phyloP scores from a whole-genome alignment of 2,888 invertebrate species.

The Choristoneura rosaceana region DNA sequence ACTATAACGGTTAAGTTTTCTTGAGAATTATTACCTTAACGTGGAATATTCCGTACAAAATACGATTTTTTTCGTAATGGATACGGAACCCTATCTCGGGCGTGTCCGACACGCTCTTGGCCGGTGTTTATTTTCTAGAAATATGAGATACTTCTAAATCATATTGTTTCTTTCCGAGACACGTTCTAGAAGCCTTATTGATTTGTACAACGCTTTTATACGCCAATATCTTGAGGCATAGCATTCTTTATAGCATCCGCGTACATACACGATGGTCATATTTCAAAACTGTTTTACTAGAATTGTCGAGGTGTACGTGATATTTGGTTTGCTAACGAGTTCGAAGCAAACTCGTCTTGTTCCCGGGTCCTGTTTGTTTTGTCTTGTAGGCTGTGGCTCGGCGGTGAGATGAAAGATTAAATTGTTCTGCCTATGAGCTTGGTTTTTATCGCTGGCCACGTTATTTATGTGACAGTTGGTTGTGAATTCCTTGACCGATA shows the following conservation, averaged over 20 bases:
- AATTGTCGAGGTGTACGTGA: constrained; percentile 24
- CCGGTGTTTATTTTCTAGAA: background rate
- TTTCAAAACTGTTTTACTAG: constrained; percentile 29
- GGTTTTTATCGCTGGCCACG: constrained; percentile 1
- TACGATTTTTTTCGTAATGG: too few relatives aligned
- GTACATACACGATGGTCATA: constrained; percentile 8
- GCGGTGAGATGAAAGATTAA: constrained; percentile 26
- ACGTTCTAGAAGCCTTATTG: background rate
- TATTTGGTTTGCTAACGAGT: constrained; percentile 38
- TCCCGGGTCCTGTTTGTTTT: constrained; percentile 25
- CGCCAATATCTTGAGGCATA: background rate
- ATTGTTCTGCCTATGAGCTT: constrained; percentile 14
- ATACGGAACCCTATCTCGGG: too few relatives aligned
- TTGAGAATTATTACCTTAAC: too few relatives aligned
- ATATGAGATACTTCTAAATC: background rate
- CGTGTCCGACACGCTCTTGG: too few relatives aligned
- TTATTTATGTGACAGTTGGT: constrained; percentile 13
- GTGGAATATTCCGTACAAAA: too few relatives aligned
- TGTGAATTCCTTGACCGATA: constrained; percentile 7
- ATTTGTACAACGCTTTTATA: background rate
- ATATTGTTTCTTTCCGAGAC: background rate
- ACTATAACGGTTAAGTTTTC: too few relatives aligned
- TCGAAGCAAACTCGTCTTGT: constrained; percentile 29
- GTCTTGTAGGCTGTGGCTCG: constrained; percentile 12
- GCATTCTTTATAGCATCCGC: background rate